Conservation (phyloP, 2,113 vertebrate genomes). For the Pungitius pungitius region DNA sequence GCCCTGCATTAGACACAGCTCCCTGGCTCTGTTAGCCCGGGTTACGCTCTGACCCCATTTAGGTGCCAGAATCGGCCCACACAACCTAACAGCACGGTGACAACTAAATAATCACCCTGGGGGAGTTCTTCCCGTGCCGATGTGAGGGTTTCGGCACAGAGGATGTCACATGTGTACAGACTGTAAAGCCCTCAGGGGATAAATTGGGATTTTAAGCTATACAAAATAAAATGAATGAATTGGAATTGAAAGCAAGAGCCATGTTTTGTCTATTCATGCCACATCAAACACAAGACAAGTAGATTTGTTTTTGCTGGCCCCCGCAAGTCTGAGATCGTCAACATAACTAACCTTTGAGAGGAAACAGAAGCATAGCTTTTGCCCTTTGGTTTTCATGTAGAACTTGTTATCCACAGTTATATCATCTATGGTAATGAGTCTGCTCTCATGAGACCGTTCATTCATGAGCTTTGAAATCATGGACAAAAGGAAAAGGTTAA, state of each 20-base stretch:
- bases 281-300: conserved; percentile 25
- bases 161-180: too few species aligned
- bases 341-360: neutral
- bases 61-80: conserved; percentile 45
- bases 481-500: conserved; percentile 23
- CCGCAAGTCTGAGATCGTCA: neutral
- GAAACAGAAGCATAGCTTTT: neutral
- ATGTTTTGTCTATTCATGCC: conserved; percentile 19
- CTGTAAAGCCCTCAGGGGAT: too few species aligned
- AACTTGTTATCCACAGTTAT: neutral
- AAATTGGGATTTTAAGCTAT: too few species aligned
- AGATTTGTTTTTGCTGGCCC: neutral
- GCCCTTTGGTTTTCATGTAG: neutral
- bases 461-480: conserved; percentile 23
- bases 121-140: too few species aligned
- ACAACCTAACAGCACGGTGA: conserved; percentile 30
- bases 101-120: conserved; percentile 39
- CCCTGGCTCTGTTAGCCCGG: conserved; percentile 49
- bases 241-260: conserved; percentile 5
- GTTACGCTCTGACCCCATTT: conserved; percentile 42
- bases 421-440: neutral
- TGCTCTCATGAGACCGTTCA: neutral
- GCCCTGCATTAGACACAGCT: conserved; percentile 72
- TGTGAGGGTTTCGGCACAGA: too few species aligned
- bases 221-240: too few species aligned